Evolutionary conservation across 1,140 invertebrate genomes (phyloP).

Genomic region (Tenebrio molitor): DNA sequence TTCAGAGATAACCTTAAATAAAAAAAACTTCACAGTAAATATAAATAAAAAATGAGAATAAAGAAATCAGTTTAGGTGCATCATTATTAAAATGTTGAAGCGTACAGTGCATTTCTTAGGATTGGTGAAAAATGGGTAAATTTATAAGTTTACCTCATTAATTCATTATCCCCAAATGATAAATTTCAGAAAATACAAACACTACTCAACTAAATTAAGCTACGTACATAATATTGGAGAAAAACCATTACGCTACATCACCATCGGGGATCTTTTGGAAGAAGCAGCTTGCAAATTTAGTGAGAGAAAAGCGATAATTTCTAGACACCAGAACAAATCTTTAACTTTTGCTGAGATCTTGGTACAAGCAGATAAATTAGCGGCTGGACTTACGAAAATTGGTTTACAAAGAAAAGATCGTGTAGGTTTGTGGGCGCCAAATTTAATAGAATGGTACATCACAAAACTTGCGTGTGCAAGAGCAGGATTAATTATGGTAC

Average conservation of each 20-base stretch:
- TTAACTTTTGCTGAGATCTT: slow-evolving; percentile 76
- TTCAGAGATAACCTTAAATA: too few relatives aligned
- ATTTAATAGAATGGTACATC: slow-evolving; percentile 86
- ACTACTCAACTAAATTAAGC: slow-evolving; percentile 54
- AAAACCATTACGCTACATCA: slow-evolving; percentile 72
- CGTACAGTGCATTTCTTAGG: too few relatives aligned
- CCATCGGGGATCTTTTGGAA: slow-evolving; percentile 75
- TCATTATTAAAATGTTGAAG: too few relatives aligned
- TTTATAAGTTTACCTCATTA: too few relatives aligned
- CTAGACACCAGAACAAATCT: slow-evolving; percentile 72
- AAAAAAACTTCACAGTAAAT: too few relatives aligned
- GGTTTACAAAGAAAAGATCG: slow-evolving; percentile 87
- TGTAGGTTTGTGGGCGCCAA: slow-evolving; percentile 92
- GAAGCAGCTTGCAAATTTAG: slow-evolving; percentile 71
- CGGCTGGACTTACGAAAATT: slow-evolving; percentile 83
- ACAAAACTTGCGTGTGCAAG: slow-evolving; percentile 83
- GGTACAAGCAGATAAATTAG: slow-evolving; percentile 81
- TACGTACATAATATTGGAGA: slow-evolving; percentile 71
- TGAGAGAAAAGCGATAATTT: slow-evolving; percentile 73
- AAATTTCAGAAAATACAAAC: slow-evolving; percentile 23
- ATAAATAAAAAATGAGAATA: too few relatives aligned
- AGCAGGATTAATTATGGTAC: slow-evolving; percentile 85
- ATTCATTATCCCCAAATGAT: too few relatives aligned
- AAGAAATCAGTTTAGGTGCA: too few relatives aligned
- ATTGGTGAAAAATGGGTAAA: too few relatives aligned